These are phyloP conservation scores for Beroe forskalii DNA, from an alignment of 37 sponge, comb jelly and placozoan genomes.

Conservation along the genomic window DNA sequence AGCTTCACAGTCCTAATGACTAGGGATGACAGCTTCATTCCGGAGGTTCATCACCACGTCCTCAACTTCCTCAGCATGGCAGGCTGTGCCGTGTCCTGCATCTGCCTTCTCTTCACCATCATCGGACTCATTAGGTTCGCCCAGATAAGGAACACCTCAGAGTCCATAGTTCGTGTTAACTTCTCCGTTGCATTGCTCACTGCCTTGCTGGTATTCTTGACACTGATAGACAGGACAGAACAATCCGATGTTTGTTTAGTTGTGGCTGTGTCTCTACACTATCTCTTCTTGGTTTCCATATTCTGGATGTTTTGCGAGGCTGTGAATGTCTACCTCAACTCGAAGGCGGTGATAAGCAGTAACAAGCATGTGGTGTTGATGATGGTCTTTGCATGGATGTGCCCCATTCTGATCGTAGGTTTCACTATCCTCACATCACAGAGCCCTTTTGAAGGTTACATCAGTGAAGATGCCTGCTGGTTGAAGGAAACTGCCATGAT, in stretches of 20 bases:
- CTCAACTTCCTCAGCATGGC: conserved; percentile 4
- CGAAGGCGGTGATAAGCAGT: neutral
- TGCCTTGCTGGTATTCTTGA: neutral
- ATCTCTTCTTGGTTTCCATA: neutral
- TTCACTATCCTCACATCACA: neutral
- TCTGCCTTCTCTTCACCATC: neutral
- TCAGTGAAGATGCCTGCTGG: neutral
- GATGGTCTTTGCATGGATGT: neutral
- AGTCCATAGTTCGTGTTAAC: conserved; percentile 2
- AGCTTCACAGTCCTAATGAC: conserved; percentile 40
- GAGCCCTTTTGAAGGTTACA: neutral
- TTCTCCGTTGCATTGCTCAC: neutral
- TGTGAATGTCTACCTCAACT: neutral
- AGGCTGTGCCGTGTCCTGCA: neutral
- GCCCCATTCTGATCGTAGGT: neutral
- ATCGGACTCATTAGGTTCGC: neutral
- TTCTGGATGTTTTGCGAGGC: conserved; percentile 41
- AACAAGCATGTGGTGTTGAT: neutral
- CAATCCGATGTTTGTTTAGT: neutral
- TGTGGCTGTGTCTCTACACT: neutral
- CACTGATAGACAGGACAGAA: neutral
- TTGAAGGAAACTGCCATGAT: neutral
- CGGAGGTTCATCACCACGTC: neutral
- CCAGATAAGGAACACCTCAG: neutral
- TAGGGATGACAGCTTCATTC: conserved; percentile 37